Conservation (phyloP, 2,797 vertebrate species). For the Hippopotamyrus pictus region DNA sequence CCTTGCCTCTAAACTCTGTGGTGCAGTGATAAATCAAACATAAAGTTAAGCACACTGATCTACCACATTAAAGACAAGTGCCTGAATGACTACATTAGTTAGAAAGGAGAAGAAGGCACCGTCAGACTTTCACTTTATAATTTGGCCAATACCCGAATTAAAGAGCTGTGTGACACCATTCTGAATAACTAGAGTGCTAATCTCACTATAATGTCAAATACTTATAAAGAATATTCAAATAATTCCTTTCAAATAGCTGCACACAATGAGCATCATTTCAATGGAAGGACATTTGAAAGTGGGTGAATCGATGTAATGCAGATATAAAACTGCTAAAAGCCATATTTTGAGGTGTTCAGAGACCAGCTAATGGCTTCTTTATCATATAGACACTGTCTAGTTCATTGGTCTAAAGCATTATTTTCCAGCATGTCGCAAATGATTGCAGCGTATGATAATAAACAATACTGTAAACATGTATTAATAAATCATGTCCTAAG, state of each 20-base stretch:
- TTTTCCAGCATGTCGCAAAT: conserved; percentile 7
- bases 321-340: conserved; percentile 5
- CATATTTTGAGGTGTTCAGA: background rate
- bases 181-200: background rate
- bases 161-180: background rate
- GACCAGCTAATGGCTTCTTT: conserved; percentile 5
- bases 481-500: conserved; percentile 37
- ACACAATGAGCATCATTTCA: conserved; percentile 6
- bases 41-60: background rate
- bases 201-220: background rate
- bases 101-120: background rate
- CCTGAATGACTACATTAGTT: background rate
- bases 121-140: background rate
- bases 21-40: background rate
- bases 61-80: background rate
- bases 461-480: conserved; percentile 34
- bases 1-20: background rate
- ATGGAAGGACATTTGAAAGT: background rate
- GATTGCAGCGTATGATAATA: background rate
- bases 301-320: background rate
- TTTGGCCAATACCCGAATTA: background rate
- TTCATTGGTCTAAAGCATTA: conserved; percentile 8
- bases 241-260: conserved; percentile 7
- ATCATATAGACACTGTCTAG: background rate
- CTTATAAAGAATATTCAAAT: background rate